Percentiles rank a stretch among this genome's conserved stretches.
phyloP scores from a whole-genome alignment of 2,113 vertebrate genomes.

The Haplochromis burtoni region DNA sequence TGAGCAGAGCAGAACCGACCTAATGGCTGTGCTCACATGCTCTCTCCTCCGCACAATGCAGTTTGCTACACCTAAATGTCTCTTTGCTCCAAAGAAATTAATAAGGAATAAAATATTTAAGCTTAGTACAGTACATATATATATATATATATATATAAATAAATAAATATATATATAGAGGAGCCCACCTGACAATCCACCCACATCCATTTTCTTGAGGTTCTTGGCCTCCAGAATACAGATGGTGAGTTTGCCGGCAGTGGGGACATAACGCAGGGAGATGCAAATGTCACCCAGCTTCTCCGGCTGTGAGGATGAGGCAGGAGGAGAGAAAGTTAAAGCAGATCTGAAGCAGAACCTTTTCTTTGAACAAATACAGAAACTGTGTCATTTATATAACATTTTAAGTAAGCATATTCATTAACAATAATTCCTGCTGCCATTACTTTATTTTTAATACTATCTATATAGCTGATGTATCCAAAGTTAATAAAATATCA shows the following conservation, averaged over 20 bases:
- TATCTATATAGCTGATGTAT: background rate
- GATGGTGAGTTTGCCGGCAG: slow-evolving; percentile 94
- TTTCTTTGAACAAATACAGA: background rate
- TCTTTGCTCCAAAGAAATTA: background rate
- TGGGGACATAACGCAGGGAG: slow-evolving; percentile 94
- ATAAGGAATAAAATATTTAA: background rate
- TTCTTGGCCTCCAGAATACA: slow-evolving; percentile 98
- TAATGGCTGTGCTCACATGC: slow-evolving; percentile 35
- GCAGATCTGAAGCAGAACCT: background rate
- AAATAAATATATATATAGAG: background rate
- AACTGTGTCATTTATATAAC: background rate
- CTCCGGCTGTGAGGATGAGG: slow-evolving; percentile 78
- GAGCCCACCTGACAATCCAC: slow-evolving; percentile 84
- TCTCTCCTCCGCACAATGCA: background rate
- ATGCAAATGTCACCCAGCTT: slow-evolving; percentile 98
- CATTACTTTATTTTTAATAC: background rate
- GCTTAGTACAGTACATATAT: background rate
- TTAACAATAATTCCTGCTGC: background rate
- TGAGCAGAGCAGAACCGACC: slow-evolving; percentile 39
- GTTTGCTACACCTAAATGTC: background rate
- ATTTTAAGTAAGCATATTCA: background rate
- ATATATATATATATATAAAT: background rate
- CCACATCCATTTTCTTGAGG: slow-evolving; percentile 99
- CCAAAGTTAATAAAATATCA: background rate
- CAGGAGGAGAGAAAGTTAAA: background rate